Conservation (phyloP, 2,888 invertebrate species). For the Hydrotaea cyrtoneurina region DNA sequence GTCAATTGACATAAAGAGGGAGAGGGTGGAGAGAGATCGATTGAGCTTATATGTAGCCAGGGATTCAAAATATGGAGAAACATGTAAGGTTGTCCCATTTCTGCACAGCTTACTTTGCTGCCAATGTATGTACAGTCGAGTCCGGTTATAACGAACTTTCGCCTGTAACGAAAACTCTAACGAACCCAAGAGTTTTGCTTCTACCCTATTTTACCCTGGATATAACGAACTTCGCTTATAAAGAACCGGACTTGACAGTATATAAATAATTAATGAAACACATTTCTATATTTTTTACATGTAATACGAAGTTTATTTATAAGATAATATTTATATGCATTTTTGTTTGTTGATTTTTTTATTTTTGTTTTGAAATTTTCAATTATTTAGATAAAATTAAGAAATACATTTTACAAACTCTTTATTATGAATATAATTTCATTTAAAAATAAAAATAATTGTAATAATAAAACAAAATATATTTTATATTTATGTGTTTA, state of each 20-base stretch:
- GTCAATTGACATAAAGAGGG: too few species aligned
- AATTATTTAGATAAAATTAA: slow-evolving; percentile 61
- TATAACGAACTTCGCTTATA: too few species aligned
- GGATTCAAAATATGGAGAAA: too few species aligned
- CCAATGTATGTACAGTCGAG: too few species aligned
- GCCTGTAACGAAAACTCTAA: too few species aligned
- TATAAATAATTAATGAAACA: slow-evolving; percentile 13
- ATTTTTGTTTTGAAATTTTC: slow-evolving; percentile 23
- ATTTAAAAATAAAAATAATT: slow-evolving; percentile 8
- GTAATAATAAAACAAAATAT: slow-evolving; percentile 41
- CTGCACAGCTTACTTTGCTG: too few species aligned
- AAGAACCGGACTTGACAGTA: neutral
- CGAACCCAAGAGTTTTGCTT: too few species aligned
- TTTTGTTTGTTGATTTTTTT: slow-evolving; percentile 44
- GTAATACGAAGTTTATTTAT: slow-evolving; percentile 68
- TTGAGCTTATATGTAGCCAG: too few species aligned
- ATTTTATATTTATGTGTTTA: neutral
- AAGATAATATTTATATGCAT: slow-evolving; percentile 64
- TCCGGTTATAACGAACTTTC: too few species aligned
- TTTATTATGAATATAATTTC: slow-evolving; percentile 30
- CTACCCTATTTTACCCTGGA: too few species aligned
- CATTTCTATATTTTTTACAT: slow-evolving; percentile 48
- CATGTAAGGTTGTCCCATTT: too few species aligned
- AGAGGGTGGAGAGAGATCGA: too few species aligned
- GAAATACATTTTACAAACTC: slow-evolving; percentile 62